Evolutionary conservation across 2,113 vertebrate genomes (phyloP).

Genomic region (Anthoscopus minutus): DNA sequence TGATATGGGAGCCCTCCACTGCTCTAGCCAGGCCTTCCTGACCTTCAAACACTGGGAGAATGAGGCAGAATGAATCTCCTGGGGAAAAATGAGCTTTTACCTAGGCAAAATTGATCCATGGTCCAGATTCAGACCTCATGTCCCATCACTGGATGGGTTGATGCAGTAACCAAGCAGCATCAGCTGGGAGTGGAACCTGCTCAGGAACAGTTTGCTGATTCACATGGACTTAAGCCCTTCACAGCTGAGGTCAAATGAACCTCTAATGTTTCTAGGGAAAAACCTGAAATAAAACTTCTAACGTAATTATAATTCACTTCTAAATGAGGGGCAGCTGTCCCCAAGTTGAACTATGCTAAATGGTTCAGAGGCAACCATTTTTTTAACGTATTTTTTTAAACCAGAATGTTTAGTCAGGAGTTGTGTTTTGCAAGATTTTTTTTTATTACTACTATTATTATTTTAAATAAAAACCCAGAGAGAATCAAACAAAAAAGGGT

Average conservation of each 20-base stretch:
- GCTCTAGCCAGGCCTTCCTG: neutral
- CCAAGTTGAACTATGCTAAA: neutral
- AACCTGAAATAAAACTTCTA: neutral
- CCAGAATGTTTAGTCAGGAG: neutral
- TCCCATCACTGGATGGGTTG: neutral
- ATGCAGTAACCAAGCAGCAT: neutral
- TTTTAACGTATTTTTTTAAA: neutral
- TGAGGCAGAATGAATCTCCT: neutral
- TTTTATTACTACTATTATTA: too few relatives aligned
- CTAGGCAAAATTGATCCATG: fast-evolving
- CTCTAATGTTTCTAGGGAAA: neutral
- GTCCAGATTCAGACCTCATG: neutral
- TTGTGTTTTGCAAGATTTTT: neutral
- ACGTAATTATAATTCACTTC: neutral
- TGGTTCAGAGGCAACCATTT: neutral
- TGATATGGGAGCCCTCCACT: neutral
- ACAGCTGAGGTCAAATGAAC: neutral
- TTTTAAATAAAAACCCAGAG: neutral
- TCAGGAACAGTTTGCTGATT: neutral
- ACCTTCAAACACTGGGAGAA: neutral
- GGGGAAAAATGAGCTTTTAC: neutral
- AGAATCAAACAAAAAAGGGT: neutral
- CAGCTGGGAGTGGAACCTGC: neutral
- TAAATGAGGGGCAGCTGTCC: neutral
- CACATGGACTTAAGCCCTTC: neutral